A percentile compares a stretch with the other conserved stretches of the same genome.
phyloP scores from a whole-genome alignment of 2,888 invertebrate genomes.

The Melanotus villosus region DNA sequence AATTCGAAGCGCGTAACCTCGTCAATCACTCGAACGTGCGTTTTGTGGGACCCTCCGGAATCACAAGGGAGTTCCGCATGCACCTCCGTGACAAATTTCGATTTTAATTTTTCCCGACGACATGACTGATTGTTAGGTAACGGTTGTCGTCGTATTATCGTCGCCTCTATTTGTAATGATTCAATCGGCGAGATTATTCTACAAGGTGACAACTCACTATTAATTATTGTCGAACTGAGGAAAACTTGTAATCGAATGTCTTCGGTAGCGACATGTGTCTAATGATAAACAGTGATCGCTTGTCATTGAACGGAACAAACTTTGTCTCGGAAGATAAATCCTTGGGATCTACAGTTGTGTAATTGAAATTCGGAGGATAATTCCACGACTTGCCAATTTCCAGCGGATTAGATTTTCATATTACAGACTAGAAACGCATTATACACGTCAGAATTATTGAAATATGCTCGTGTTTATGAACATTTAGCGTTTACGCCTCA shows the following conservation, averaged over 20 bases:
- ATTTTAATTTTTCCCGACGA: slow-evolving; percentile 43
- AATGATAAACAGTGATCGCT: slow-evolving; percentile 58
- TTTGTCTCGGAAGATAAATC: slow-evolving; percentile 57
- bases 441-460: slow-evolving; percentile 18
- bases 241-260: slow-evolving; percentile 61
- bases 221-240: slow-evolving; percentile 59
- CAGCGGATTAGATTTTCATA: slow-evolving; percentile 34
- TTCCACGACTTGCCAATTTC: slow-evolving; percentile 50
- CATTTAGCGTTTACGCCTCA: slow-evolving; percentile 18
- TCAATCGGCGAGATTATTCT: slow-evolving; percentile 49
- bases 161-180: slow-evolving; percentile 51
- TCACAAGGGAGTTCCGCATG: slow-evolving; percentile 40
- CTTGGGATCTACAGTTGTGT: slow-evolving; percentile 33
- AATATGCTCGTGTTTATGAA: slow-evolving; percentile 9
- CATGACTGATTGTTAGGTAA: slow-evolving; percentile 52
- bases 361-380: slow-evolving; percentile 51
- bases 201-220: slow-evolving; percentile 57
- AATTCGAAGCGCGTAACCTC: slow-evolving; percentile 46
- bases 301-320: slow-evolving; percentile 53
- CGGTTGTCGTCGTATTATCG: slow-evolving; percentile 37
- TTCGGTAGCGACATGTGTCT: slow-evolving; percentile 54
- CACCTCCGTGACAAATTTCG: slow-evolving; percentile 42
- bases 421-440: slow-evolving; percentile 3
- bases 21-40: slow-evolving; percentile 45
- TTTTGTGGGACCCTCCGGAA: slow-evolving; percentile 46